Evolutionary conservation across 2,888 invertebrate genomes (phyloP).

Genomic region (Polylopha cassiicola): DNA sequence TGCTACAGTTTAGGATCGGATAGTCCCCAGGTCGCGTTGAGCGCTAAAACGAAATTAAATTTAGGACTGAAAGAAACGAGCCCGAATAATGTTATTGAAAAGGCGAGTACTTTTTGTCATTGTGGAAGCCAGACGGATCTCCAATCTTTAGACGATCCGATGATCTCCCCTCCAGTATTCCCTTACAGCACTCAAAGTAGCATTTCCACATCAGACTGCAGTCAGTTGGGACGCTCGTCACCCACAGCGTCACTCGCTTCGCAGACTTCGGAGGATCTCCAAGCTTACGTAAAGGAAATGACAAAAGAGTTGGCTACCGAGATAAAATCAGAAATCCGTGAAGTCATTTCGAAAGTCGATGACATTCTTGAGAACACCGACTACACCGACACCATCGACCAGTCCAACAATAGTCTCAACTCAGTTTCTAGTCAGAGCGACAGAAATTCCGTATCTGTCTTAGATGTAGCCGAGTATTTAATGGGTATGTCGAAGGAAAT

Average conservation of each 20-base stretch:
- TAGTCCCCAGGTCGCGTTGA: slow-evolving; percentile 73
- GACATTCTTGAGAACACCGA: slow-evolving; percentile 85
- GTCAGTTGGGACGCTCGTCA: slow-evolving; percentile 73
- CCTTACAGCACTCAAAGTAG: slow-evolving; percentile 67
- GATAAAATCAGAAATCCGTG: slow-evolving; percentile 88
- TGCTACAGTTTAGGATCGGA: slow-evolving; percentile 83
- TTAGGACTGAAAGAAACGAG: slow-evolving; percentile 78
- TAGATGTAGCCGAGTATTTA: slow-evolving; percentile 85
- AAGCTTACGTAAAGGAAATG: slow-evolving; percentile 86
- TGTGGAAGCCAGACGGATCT: slow-evolving; percentile 86
- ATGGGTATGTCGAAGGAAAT: slow-evolving; percentile 87
- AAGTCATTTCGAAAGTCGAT: slow-evolving; percentile 87
- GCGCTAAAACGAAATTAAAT: slow-evolving; percentile 80
- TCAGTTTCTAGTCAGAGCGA: slow-evolving; percentile 79
- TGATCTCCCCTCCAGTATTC: slow-evolving; percentile 67
- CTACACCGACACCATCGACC: slow-evolving; percentile 80
- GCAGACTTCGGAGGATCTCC: slow-evolving; percentile 80
- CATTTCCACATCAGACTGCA: slow-evolving; percentile 74
- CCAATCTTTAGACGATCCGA: slow-evolving; percentile 79
- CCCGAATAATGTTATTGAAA: slow-evolving; percentile 53
- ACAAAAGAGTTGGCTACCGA: slow-evolving; percentile 88
- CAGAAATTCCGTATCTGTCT: slow-evolving; percentile 84
- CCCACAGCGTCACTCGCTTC: slow-evolving; percentile 74
- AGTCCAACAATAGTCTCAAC: slow-evolving; percentile 64
- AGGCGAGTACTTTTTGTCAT: slow-evolving; percentile 77